Evolutionary conservation across 2,113 vertebrate genomes (phyloP).

Genomic region (Pelvicachromis taeniatus): DNA sequence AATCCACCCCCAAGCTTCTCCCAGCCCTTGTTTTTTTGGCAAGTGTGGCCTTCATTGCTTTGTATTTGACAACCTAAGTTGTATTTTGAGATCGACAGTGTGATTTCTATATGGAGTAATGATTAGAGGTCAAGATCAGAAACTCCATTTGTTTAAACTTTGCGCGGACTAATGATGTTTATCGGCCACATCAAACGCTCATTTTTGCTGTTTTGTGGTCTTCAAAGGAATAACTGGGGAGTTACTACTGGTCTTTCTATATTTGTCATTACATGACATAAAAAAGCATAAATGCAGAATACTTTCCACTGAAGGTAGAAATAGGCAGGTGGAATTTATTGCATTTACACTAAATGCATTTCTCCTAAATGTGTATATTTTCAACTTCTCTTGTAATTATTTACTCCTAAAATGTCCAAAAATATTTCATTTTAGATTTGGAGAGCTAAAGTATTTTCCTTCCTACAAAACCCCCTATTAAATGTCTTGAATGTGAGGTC

Average conservation of each 20-base stretch:
- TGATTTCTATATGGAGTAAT: not conserved
- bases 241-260: not conserved
- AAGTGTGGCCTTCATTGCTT: not conserved
- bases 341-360: not conserved
- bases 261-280: not conserved
- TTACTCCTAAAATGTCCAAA: not conserved
- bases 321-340: not conserved
- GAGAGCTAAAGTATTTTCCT: not conserved
- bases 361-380: not conserved
- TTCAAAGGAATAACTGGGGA: not conserved
- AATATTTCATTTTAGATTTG: not conserved
- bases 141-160: not conserved
- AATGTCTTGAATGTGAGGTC: not conserved
- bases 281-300: not conserved
- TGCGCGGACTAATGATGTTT: not conserved
- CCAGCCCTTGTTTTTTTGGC: not conserved
- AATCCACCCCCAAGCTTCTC: not conserved
- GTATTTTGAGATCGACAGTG: not conserved
- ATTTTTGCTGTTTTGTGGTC: not conserved
- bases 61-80: not conserved
- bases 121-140: not conserved
- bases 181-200: not conserved
- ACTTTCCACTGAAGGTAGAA: not conserved
- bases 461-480: not conserved
- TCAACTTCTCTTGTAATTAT: not conserved